phyloP scores from a whole-genome alignment of 1,140 invertebrate genomes.

The Odontomachus brunneus region DNA sequence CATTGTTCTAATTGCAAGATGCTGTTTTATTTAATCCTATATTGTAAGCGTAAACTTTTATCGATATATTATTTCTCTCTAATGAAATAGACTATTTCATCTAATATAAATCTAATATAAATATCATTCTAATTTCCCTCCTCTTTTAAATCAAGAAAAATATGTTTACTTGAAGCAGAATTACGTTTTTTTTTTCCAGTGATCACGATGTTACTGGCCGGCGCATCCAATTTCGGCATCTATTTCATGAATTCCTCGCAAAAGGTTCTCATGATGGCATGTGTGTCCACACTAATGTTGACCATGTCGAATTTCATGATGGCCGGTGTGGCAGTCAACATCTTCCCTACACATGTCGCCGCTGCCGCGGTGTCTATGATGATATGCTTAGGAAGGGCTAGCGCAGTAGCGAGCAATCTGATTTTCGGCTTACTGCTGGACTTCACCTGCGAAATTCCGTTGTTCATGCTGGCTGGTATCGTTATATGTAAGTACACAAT shows the following conservation, averaged over 20 bases:
- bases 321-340: constrained; percentile 86
- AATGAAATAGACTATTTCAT: no score
- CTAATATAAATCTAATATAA: no score
- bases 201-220: constrained; percentile 84
- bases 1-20: no score
- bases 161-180: no score
- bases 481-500: constrained; percentile 80
- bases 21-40: no score
- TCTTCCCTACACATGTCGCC: constrained; percentile 86
- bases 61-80: no score
- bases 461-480: constrained; percentile 84
- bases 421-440: constrained; percentile 86
- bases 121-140: no score
- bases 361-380: constrained; percentile 85
- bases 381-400: constrained; percentile 85
- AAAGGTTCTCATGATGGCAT: constrained; percentile 85
- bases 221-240: constrained; percentile 82
- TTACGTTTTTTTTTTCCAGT: constrained; percentile 74
- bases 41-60: no score
- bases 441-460: constrained; percentile 84
- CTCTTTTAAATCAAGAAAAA: no score
- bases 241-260: constrained; percentile 85
- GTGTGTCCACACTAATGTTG: constrained; percentile 86
- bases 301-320: constrained; percentile 87
- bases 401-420: constrained; percentile 86